A percentile compares a stretch with the other conserved stretches of the same genome.
Evolutionary conservation across 2,888 invertebrate genomes (phyloP).

Genomic region (Priocnemis perturbator): DNA sequence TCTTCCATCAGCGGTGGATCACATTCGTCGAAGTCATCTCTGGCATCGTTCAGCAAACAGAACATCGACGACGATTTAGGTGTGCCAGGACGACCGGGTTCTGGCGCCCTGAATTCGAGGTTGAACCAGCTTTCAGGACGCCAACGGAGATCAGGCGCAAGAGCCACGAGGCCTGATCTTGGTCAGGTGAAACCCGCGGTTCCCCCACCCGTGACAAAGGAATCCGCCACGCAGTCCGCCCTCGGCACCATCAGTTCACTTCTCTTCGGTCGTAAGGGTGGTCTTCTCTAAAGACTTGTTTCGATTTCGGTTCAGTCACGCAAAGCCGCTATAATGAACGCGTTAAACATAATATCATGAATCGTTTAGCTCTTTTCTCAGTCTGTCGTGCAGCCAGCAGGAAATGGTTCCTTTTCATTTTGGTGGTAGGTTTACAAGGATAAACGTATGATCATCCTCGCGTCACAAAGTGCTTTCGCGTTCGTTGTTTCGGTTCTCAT

Average conservation of each 20-base stretch:
- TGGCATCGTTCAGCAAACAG: slow-evolving; percentile 24
- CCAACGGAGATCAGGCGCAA: slow-evolving; percentile 76
- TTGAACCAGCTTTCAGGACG: slow-evolving; percentile 69
- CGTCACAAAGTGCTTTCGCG: too few relatives aligned
- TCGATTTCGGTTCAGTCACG: too few relatives aligned
- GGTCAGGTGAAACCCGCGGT: slow-evolving; percentile 76
- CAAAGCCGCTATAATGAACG: background rate
- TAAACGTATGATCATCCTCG: background rate
- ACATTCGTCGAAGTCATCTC: slow-evolving; percentile 24
- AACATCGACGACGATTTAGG: slow-evolving; percentile 75
- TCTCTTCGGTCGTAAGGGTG: slow-evolving; percentile 90
- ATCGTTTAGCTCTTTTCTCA: background rate
- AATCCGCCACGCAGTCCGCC: slow-evolving; percentile 76
- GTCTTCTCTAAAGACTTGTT: slow-evolving; percentile 79
- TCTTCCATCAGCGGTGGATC: slow-evolving; percentile 30
- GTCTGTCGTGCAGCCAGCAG: background rate
- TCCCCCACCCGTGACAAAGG: slow-evolving; percentile 62
- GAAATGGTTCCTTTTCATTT: background rate
- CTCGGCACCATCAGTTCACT: slow-evolving; percentile 87
- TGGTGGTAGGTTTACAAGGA: too few relatives aligned
- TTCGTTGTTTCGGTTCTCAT: background rate
- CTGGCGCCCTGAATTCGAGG: slow-evolving; percentile 76
- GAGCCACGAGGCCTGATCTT: slow-evolving; percentile 79
- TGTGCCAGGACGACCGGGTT: slow-evolving; percentile 80
- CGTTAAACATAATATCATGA: background rate